Conservation (phyloP, 2,888 invertebrate genomes). For the Heliconius erato region DNA sequence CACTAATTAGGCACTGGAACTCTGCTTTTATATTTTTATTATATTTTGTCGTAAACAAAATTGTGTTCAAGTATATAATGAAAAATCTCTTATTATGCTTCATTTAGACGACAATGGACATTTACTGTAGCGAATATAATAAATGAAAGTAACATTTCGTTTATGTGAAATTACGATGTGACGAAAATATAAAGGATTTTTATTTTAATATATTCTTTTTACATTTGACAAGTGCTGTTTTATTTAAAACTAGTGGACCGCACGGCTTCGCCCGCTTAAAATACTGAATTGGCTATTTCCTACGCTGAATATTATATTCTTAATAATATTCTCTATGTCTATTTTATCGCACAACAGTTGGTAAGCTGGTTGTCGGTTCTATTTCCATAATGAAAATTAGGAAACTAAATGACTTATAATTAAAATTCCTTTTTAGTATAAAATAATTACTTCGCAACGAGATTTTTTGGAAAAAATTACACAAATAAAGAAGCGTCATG, state of each 20-base stretch:
- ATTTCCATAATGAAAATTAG: no score
- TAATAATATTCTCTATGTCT: no score
- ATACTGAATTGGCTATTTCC: no score
- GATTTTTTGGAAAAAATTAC: no score
- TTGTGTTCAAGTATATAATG: not conserved
- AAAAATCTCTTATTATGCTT: conserved; percentile 17
- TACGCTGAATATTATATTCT: no score
- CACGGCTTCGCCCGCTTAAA: no score
- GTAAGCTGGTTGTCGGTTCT: no score
- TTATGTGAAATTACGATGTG: conserved; percentile 2
- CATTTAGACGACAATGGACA: conserved; percentile 13
- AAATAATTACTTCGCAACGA: no score
- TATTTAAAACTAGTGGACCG: not conserved
- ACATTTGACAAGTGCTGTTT: not conserved
- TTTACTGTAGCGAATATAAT: conserved; percentile 9
- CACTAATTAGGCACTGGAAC: conserved; percentile 2
- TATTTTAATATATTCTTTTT: not conserved
- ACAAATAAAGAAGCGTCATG: no score
- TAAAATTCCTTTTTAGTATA: no score
- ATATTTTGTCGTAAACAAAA: not conserved
- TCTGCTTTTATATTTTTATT: not conserved
- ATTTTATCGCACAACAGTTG: no score
- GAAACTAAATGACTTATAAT: no score
- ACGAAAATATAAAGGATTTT: not conserved
- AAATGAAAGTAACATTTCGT: not conserved